A percentile compares a stretch with the other conserved stretches of the same genome.
These are phyloP conservation scores for Halcyon leucocephala DNA, from an alignment of 2,797 vertebrate genomes.

Conservation along the genomic window DNA sequence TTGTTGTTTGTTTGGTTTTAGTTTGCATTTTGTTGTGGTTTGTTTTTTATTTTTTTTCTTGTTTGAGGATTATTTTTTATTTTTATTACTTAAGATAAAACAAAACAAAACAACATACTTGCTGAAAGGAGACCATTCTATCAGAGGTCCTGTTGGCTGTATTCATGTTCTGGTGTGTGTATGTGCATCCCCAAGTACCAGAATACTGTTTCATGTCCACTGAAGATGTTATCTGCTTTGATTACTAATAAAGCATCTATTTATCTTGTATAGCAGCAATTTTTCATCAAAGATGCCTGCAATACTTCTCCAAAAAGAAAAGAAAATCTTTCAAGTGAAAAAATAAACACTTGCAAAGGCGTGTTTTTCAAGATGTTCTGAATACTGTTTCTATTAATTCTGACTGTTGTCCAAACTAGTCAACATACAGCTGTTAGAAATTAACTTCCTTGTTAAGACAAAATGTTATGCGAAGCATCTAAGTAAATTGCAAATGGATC, in stretches of 20 bases:
- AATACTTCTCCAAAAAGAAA: background rate
- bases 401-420: background rate
- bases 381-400: background rate
- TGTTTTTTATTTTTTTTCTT: background rate
- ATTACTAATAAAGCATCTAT: background rate
- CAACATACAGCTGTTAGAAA: slow-evolving; percentile 42
- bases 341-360: background rate
- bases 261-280: background rate
- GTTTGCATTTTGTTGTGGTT: background rate
- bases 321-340: background rate
- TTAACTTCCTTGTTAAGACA: slow-evolving; percentile 30
- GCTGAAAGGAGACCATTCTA: rapidly evolving
- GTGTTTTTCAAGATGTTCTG: background rate
- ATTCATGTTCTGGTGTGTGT: background rate
- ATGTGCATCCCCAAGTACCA: background rate
- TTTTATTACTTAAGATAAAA: too few relatives aligned
- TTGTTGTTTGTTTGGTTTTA: background rate
- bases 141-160: background rate
- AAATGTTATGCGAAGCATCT: background rate
- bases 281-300: background rate
- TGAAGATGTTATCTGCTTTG: background rate
- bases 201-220: background rate
- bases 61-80: too few relatives aligned
- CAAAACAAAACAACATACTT: background rate
- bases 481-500: slow-evolving; percentile 9